A percentile compares a stretch with the other conserved stretches of the same genome.
phyloP scores from a whole-genome alignment of 2,888 invertebrate species.

The Teinopalpus imperialis region DNA sequence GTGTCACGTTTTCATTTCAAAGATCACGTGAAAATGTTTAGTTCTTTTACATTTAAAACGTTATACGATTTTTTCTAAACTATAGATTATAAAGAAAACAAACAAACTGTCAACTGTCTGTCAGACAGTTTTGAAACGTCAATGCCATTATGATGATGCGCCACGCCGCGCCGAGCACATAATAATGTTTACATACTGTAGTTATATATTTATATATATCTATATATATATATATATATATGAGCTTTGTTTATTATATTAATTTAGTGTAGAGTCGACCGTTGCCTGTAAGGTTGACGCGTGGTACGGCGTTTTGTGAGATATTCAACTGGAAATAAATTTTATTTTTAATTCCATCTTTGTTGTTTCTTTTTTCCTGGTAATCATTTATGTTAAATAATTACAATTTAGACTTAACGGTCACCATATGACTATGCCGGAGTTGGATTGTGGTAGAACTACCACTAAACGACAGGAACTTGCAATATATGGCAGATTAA shows the following conservation, averaged over 20 bases:
- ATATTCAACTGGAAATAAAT: conserved; percentile 79
- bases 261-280: conserved; percentile 57
- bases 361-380: conserved; percentile 39
- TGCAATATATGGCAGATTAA: too few species aligned
- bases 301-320: conserved; percentile 67
- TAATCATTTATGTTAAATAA: too few species aligned
- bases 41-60: too few species aligned
- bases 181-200: conserved; percentile 62
- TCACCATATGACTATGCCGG: too few species aligned
- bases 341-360: conserved; percentile 77
- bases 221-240: too few species aligned
- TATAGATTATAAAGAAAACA: too few species aligned
- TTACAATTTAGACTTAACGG: too few species aligned
- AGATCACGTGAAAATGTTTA: too few species aligned
- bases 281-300: conserved; percentile 51
- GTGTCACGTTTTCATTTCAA: conserved; percentile 40
- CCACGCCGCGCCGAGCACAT: conserved; percentile 36
- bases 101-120: conserved; percentile 8
- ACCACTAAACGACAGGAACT: too few species aligned
- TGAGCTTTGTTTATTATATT: conserved; percentile 71
- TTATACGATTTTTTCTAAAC: too few species aligned
- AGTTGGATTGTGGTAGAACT: too few species aligned
- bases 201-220: too few species aligned
- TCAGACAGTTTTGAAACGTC: conserved; percentile 3
- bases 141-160: conserved; percentile 26